Evolutionary conservation across 2,888 invertebrate species (phyloP), one percentile per base, ranked within the genome.

Genomic region (Xylocampa areola): DNA sequence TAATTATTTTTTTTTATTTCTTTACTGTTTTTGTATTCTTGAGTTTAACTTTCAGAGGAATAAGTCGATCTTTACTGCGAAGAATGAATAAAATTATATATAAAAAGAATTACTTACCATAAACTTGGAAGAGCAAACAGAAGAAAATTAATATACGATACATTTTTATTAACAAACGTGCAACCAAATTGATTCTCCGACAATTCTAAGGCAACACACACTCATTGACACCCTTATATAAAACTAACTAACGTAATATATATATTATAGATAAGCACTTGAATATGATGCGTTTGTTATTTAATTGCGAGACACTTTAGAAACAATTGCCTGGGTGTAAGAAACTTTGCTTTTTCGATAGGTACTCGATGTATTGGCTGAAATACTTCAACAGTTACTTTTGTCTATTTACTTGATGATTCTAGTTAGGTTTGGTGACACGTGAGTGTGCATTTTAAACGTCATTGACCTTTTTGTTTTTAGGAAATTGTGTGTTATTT

Each of bases 291-390:
- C 30, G 19, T 36, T 7, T 19, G 29, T 45, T 43, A 55, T 8
- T 25, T 59, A n/a, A 45, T 39, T 35, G 37, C 32, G 44, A n/a
- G 17, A 23, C 27, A 53, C 48, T 70, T 13, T 5, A 52, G 23
- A 37, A n/a, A 67, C 58, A 63, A 66, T 73, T 36, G 39, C 7
- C 30, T 3, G 32, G 43, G 74, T 55, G 59, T 44, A 76, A 76
- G 59, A 14, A 68, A 76, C 74, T 73, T 68, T 61, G 53, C 30
- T 55, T 65, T 68, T 53, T 62, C 57, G 57, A 65, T n/a, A n/a
- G n/a, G n/a, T n/a, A 41, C 30, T 50, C n/a, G 1, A 2, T 8
- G 35, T 59, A 40, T 53, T 47, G 55, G n/a, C n/a, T 25, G 19
- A 44, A 39, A 32, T 10, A 25, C 43, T 62, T 29, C 16, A 29